Conservation (phyloP, 2,113 vertebrate species). For the Brachyhypopomus occidentalis region DNA sequence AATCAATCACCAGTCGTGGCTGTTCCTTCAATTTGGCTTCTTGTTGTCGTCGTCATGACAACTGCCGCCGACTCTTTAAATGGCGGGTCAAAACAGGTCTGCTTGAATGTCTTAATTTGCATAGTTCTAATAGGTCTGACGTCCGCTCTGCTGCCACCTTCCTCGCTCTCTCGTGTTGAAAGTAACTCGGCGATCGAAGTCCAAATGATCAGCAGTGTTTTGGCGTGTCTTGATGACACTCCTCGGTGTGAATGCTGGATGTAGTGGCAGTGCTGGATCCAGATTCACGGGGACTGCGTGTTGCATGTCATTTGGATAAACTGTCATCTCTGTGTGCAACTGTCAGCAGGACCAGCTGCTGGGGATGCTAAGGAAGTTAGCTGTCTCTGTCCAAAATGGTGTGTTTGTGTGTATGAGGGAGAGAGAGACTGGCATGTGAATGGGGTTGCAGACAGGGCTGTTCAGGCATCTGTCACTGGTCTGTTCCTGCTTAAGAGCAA, state of each 20-base stretch:
- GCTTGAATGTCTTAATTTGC: neutral
- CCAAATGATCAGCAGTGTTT: neutral
- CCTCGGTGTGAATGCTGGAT: neutral
- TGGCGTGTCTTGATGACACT: neutral
- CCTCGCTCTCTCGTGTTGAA: neutral
- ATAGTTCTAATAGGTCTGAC: neutral
- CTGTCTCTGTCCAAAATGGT: no score
- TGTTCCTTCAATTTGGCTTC: neutral
- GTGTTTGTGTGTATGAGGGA: no score
- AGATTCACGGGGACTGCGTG: no score
- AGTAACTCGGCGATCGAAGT: neutral
- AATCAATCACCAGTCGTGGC: neutral
- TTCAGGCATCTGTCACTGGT: no score
- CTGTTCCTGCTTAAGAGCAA: no score
- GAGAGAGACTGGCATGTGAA: no score
- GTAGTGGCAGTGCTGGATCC: neutral
- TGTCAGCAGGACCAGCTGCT: no score
- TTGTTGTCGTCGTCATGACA: neutral
- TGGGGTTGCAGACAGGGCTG: no score
- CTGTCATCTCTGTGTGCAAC: no score
- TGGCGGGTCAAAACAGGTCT: no score
- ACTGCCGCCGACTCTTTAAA: neutral
- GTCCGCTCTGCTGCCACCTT: neutral
- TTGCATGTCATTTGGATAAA: no score
- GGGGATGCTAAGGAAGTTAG: no score